Percentiles rank a stretch among this genome's conserved stretches.
Evolutionary conservation across 2,888 invertebrate genomes (phyloP).

Genomic region (Thelaira solivaga): DNA sequence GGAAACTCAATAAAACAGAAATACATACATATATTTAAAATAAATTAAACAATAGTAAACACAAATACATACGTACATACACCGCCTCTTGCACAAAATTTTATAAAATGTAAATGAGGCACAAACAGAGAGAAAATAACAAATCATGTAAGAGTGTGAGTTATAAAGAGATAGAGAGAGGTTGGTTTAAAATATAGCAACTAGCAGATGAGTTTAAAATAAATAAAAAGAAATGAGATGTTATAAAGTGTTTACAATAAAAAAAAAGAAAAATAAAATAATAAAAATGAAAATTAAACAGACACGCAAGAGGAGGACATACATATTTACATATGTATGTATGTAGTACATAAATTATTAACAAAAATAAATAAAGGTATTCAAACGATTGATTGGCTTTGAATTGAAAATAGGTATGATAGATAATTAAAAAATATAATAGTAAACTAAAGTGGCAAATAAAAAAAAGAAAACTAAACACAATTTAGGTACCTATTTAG

Average conservation of each 20-base stretch:
- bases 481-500: no score
- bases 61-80: conserved; percentile 11
- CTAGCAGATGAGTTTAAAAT: conserved; percentile 37
- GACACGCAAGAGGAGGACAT: conserved; percentile 6
- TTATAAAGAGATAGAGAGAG: conserved; percentile 11
- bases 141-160: conserved; percentile 16
- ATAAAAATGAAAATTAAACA: conserved; percentile 46
- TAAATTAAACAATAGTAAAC: conserved; percentile 58
- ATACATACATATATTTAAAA: conserved; percentile 58
- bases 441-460: no score
- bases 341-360: conserved; percentile 33
- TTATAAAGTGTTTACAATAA: conserved; percentile 31
- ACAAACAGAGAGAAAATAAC: conserved; percentile 29
- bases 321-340: no score
- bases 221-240: conserved; percentile 28
- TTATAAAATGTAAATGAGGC: conserved; percentile 42
- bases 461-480: background rate
- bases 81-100: conserved; percentile 1
- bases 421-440: no score
- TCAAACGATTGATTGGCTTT: conserved; percentile 32
- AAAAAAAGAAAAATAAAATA: conserved; percentile 13
- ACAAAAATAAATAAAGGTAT: conserved; percentile 14
- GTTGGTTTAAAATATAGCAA: conserved; percentile 1
- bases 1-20: conserved; percentile 40
- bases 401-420: background rate